Conservation (phyloP, 2,113 vertebrate genomes). For the Nerophis ophidion region DNA sequence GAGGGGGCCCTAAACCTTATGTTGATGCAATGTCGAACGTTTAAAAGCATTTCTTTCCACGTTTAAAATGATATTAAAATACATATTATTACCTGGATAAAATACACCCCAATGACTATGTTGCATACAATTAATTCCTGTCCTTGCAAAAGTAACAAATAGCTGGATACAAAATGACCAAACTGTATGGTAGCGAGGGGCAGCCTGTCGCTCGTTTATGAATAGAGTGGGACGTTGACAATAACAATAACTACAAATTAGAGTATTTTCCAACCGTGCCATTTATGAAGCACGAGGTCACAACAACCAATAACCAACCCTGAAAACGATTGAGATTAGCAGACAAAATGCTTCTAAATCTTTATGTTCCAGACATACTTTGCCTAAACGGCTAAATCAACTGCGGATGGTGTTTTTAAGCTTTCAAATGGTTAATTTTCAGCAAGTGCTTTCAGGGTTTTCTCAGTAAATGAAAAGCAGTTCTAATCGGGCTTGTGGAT, state of each 20-base stretch:
- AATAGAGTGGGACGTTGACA: conserved; percentile 11
- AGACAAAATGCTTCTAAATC: conserved; percentile 68
- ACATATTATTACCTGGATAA: no score
- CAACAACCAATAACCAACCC: conserved; percentile 55
- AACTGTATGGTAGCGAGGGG: conserved; percentile 3
- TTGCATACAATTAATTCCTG: no score
- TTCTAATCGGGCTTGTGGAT: conserved; percentile 76
- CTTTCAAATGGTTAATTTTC: conserved; percentile 77
- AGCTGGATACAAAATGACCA: neutral
- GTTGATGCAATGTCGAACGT: no score
- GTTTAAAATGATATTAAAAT: no score
- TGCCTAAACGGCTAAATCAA: conserved; percentile 77
- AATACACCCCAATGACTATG: no score
- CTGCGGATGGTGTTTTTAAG: conserved; percentile 74
- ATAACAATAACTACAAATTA: conserved; percentile 9
- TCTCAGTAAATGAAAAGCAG: conserved; percentile 67
- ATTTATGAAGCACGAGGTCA: conserved; percentile 48
- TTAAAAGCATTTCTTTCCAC: no score
- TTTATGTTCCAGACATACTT: conserved; percentile 68
- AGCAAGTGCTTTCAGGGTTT: conserved; percentile 78
- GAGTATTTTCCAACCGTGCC: conserved; percentile 40
- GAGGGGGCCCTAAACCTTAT: no score
- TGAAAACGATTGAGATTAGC: conserved; percentile 68
- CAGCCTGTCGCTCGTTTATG: conserved; percentile 4
- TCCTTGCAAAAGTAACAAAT: no score